Evolutionary conservation across 2,888 invertebrate species (phyloP), one percentile per base, ranked within the genome.

Genomic region (Cancer borealis): DNA sequence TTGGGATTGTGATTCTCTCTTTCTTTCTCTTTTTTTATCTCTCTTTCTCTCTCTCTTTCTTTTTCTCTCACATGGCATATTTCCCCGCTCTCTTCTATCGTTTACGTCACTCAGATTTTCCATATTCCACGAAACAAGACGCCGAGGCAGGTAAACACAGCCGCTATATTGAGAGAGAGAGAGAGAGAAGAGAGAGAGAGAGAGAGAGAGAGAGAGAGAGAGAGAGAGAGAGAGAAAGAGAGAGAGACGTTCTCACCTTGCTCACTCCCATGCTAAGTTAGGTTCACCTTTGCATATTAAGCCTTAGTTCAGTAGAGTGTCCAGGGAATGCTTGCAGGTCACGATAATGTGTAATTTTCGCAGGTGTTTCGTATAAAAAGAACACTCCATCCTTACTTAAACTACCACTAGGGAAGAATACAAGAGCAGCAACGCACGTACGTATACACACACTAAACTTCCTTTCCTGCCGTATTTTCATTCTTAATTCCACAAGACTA

Each of bases 231-330:
- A 21, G 39, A 39, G 39, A 21, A 45, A 88, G 39, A 46, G 46
- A 88, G 88, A 39, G 39, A 79, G 12, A 79, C 30, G 79, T 79
- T 79, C 26, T 30, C 30, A 79, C 30, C 30, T 12, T 6, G 30
- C 30, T 30, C 30, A 79, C 79, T 79, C 79, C 79, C 79, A 30
- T 30, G 79, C 79, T 79, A 79, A 79, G 79, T 30, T 79, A 30
- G 2, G 79, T 30, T 30, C 79, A 30, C 79, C 79, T 30, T 6
- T 79, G 79, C 79, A 79, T 79, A 14, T 3, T 79, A 30, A 30
- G 17, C 10, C 54, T 79, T 12, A 66, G 60, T 14, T n/a, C n/a
- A 6, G 1, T 5, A 14, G n/a, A n/a, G 66, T 17, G n/a, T n/a
- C 3, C 66, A 21, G n/a, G n/a, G 12, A 17, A 54, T 54, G 54